Evolutionary conservation across 2,113 vertebrate species (phyloP).

Genomic region (Oenanthe oenanthe): DNA sequence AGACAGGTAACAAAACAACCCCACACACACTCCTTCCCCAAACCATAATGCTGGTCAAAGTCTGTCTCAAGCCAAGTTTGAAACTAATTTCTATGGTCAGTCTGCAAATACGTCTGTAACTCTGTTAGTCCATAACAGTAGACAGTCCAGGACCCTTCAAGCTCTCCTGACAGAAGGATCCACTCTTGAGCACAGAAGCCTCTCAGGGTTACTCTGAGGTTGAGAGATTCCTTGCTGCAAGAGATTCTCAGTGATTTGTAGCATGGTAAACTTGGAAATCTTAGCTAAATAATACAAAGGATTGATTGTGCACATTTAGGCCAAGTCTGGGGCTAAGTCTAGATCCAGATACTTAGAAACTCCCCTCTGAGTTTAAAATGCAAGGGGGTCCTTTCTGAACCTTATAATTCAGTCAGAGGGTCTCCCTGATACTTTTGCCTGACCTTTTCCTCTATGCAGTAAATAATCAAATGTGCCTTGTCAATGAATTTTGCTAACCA

Average conservation of each 20-base stretch:
- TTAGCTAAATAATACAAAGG: not conserved
- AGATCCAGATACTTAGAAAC: not conserved
- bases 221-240: not conserved
- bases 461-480: not conserved
- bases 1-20: not conserved
- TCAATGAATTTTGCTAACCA: not conserved
- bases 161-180: not conserved
- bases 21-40: not conserved
- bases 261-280: not conserved
- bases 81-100: not conserved
- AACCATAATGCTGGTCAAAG: not conserved
- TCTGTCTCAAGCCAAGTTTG: not conserved
- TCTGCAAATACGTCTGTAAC: not conserved
- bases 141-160: not conserved
- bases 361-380: not conserved
- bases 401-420: not conserved
- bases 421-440: not conserved
- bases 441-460: not conserved
- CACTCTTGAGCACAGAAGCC: not conserved
- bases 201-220: not conserved
- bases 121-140: not conserved
- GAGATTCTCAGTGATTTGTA: not conserved
- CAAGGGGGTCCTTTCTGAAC: not conserved
- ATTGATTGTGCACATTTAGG: not conserved
- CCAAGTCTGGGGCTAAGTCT: not conserved